Percentiles rank a stretch among this genome's conserved stretches.
These are phyloP conservation scores for Sarcoramphus papa DNA, from an alignment of 2,797 vertebrate genomes.

Conservation along the genomic window DNA sequence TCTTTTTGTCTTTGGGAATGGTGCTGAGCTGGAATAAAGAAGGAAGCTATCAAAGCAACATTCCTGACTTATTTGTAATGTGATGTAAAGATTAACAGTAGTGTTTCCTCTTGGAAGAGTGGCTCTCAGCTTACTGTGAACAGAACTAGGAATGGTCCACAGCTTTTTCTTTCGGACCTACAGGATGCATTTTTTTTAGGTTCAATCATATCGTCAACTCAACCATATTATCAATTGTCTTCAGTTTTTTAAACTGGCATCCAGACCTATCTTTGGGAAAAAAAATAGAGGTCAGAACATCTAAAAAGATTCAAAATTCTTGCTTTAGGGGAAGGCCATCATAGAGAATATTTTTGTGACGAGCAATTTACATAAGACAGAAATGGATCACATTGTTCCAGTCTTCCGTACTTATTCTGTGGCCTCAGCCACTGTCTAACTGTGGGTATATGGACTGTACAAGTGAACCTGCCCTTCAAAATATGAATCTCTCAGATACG, in stretches of 20 bases:
- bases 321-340: background rate
- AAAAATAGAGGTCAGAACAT: background rate
- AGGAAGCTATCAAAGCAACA: background rate
- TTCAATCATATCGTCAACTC: background rate
- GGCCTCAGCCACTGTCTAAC: background rate
- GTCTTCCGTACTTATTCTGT: background rate
- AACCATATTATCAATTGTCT: background rate
- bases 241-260: background rate
- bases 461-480: background rate
- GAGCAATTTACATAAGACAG: background rate
- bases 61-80: background rate
- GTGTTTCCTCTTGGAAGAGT: background rate
- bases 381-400: background rate
- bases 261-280: background rate
- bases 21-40: background rate
- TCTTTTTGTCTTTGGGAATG: background rate
- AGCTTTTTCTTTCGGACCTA: background rate
- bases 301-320: background rate
- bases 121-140: background rate
- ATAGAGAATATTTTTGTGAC: background rate
- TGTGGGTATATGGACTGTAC: background rate
- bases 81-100: background rate
- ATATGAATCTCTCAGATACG: fast-evolving
- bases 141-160: background rate
- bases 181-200: background rate